phyloP scores from a whole-genome alignment of 2,797 vertebrate genomes.

The Dipus sagitta region DNA sequence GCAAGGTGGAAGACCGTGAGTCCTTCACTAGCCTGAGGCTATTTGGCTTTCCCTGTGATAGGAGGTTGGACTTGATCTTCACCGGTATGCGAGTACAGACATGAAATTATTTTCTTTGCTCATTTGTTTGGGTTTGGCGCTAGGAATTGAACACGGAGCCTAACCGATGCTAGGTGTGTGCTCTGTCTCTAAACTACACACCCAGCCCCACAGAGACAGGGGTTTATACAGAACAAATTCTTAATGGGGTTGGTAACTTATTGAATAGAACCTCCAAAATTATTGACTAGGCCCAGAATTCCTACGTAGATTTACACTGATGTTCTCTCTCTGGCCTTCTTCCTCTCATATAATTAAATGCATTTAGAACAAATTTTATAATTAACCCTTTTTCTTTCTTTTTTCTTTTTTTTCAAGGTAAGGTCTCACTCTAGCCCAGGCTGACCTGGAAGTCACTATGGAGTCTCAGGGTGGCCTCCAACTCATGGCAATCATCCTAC shows the following conservation, averaged over 20 bases:
- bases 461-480: no score
- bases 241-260: neutral
- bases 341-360: conserved; percentile 58
- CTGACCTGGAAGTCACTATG: no score
- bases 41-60: neutral
- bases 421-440: no score
- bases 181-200: neutral
- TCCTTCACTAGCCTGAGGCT: neutral
- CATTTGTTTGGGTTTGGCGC: neutral
- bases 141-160: neutral
- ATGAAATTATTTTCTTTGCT: neutral
- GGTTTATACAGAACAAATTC: neutral
- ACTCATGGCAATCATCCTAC: no score
- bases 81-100: neutral
- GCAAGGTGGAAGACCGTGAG: neutral
- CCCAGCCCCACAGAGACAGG: neutral
- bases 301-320: neutral
- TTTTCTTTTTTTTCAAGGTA: no score
- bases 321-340: conserved; percentile 8
- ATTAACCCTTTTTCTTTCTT: conserved; percentile 44
- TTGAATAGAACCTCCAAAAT: conserved; percentile 36
- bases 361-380: conserved; percentile 56
- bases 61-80: conserved; percentile 16
- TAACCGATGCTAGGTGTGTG: neutral
- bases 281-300: neutral